These are phyloP conservation scores for Cephus sareptanus DNA, from an alignment of 2,888 invertebrate genomes.

Conservation along the genomic window DNA sequence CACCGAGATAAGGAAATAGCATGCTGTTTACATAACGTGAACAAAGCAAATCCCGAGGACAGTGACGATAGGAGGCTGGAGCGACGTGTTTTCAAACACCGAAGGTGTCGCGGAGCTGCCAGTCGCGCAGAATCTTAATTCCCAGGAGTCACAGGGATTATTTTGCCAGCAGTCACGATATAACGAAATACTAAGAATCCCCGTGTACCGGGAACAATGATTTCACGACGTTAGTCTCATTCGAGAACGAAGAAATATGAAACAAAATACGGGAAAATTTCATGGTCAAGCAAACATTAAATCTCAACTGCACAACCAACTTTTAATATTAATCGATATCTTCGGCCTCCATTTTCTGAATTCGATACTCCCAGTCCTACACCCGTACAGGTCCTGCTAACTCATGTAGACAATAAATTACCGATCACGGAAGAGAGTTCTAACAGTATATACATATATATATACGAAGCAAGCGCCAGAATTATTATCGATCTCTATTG, in stretches of 20 bases:
- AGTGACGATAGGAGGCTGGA: not conserved
- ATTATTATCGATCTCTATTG: not conserved
- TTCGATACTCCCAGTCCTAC: not conserved
- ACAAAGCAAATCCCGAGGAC: not conserved
- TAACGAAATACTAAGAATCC: not conserved
- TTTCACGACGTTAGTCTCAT: not conserved
- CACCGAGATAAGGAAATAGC: constrained; percentile 28
- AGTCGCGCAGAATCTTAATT: constrained; percentile 2
- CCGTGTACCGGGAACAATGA: constrained; percentile 3
- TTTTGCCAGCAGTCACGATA: not conserved
- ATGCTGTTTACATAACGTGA: constrained; percentile 10
- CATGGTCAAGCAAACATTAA: not conserved
- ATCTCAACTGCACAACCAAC: not conserved
- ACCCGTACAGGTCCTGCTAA: not conserved
- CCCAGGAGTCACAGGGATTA: not conserved
- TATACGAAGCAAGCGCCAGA: not conserved
- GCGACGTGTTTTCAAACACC: not conserved
- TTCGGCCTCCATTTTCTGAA: not conserved
- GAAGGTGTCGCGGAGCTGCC: not conserved
- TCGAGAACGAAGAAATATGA: not conserved
- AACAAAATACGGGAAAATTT: not conserved
- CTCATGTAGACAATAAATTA: not conserved
- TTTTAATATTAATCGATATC: not conserved
- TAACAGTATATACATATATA: not conserved
- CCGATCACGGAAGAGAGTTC: not conserved